A percentile compares a stretch with the other conserved stretches of the same genome.
Conservation (phyloP, 2,113 vertebrate genomes). For the Poecile atricapillus region DNA sequence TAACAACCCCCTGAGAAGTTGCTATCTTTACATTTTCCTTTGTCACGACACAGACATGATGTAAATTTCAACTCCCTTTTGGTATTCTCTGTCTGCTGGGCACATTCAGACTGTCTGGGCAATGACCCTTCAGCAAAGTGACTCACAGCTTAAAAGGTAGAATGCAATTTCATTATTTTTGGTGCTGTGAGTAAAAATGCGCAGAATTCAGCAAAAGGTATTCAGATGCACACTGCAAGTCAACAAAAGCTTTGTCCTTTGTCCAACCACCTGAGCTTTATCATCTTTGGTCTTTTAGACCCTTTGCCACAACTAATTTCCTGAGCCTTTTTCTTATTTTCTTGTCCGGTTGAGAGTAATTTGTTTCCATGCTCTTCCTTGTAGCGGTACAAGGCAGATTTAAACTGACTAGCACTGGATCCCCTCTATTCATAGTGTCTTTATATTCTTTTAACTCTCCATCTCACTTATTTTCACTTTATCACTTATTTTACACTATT, state of each 20-base stretch:
- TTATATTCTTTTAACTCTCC: not conserved
- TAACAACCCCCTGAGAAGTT: not conserved
- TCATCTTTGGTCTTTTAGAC: not conserved
- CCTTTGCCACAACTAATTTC: not conserved
- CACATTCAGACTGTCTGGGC: slow-evolving; percentile 39
- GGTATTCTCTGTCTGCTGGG: slow-evolving; percentile 21
- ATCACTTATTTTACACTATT: not conserved
- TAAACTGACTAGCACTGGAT: not conserved
- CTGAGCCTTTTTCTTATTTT: not conserved
- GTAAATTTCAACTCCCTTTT: not conserved
- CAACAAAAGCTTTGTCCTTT: not conserved
- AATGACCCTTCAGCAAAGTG: slow-evolving; percentile 26
- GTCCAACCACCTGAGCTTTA: not conserved
- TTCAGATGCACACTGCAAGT: not conserved
- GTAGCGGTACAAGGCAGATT: not conserved
- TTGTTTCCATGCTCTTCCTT: not conserved
- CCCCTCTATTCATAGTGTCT: not conserved
- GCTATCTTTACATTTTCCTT: not conserved
- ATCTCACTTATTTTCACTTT: not conserved
- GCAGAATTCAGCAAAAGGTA: not conserved
- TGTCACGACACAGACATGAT: slow-evolving; percentile 16
- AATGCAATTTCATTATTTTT: slow-evolving; percentile 31
- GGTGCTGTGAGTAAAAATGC: not conserved
- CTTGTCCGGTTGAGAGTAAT: not conserved
- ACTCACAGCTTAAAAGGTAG: slow-evolving; percentile 45